Evolutionary conservation across 2,113 vertebrate genomes (phyloP).

Genomic region (Ancistrus triradiatus): DNA sequence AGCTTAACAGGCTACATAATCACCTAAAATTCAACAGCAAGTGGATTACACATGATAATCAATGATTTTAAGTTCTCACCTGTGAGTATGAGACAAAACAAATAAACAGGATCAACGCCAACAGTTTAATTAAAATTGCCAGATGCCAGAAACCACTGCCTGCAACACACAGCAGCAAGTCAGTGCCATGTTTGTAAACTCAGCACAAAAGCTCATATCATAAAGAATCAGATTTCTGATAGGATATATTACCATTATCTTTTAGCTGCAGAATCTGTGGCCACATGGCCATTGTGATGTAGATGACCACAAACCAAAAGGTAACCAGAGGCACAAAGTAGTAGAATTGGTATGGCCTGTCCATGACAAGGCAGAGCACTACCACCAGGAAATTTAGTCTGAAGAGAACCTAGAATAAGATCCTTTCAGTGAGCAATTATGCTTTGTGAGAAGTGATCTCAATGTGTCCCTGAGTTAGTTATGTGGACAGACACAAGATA

Average conservation of each 20-base stretch:
- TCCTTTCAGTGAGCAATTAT: background rate
- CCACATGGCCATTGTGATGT: constrained; percentile 84
- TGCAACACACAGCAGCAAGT: constrained; percentile 58
- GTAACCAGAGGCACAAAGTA: constrained; percentile 97
- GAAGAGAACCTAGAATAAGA: constrained; percentile 82
- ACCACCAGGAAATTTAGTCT: constrained; percentile 96
- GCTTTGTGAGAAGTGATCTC: background rate
- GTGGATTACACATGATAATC: background rate
- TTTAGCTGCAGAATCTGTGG: constrained; percentile 93
- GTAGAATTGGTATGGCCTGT: constrained; percentile 95
- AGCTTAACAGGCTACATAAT: background rate
- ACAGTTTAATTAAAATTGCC: constrained; percentile 80
- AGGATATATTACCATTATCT: constrained; percentile 76
- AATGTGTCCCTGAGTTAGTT: background rate
- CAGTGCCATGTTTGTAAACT: background rate
- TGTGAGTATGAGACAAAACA: constrained; percentile 87
- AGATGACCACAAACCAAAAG: constrained; percentile 95
- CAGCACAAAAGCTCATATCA: background rate
- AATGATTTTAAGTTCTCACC: constrained; percentile 72
- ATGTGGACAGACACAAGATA: background rate
- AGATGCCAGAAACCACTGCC: constrained; percentile 86
- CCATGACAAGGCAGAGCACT: constrained; percentile 94
- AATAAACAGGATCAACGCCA: constrained; percentile 82
- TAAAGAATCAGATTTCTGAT: background rate
- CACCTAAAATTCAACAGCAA: background rate